Evolutionary conservation across 1,140 invertebrate species (phyloP), one percentile per base, ranked within the genome.

Genomic region (Aphelenchoides fujianensis): DNA sequence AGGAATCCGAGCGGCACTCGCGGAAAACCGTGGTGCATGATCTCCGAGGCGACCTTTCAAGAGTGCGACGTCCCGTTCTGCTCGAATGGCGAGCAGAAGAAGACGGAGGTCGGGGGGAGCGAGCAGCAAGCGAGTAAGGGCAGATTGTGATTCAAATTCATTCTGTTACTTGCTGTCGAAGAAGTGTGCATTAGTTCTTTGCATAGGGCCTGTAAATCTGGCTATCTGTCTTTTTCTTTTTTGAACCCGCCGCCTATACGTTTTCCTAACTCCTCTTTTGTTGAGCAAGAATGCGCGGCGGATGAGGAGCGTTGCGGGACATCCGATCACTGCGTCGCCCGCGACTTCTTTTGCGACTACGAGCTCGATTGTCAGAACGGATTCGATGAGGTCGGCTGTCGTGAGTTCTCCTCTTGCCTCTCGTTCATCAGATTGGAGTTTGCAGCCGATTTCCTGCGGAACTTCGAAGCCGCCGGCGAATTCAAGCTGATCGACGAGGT

Each of bases 311-410:
- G 35, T 30, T 73, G 71, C 57, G 71, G 71, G n/a, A 23, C 31
- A 16, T 62, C 69, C 30, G 57, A 73, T n/a, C 67, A 73, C 36
- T 73, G 71, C 55, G 54, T 73, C 9, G 23, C 27, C 16, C 54
- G 48, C 19, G 71, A 71, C 16, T 73, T 55, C 31, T 52, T 71
- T 35, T 73, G 71, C 30, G 71, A 73, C 36, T 73, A 71, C 34
- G 71, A 73, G 36, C 31, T 62, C 35, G 71, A 73, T 48, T 73
- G 71, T 35, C 54, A 48, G 31, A 73, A 73, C 53, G 71, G 71
- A 7, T 71, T 71, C 28, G 71, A 73, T 34, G 71, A 73, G 31
- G 53, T 41, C 16, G 61, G 34, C 16, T 73, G 71, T 48, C 30
- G 71, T 72, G 48, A 55, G 71, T 71, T n/a, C n/a, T n/a, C n/a